Base-by-base conservation (phyloP, 2,797 vertebrate species). In the Rhynchonycteris naso region DNA sequence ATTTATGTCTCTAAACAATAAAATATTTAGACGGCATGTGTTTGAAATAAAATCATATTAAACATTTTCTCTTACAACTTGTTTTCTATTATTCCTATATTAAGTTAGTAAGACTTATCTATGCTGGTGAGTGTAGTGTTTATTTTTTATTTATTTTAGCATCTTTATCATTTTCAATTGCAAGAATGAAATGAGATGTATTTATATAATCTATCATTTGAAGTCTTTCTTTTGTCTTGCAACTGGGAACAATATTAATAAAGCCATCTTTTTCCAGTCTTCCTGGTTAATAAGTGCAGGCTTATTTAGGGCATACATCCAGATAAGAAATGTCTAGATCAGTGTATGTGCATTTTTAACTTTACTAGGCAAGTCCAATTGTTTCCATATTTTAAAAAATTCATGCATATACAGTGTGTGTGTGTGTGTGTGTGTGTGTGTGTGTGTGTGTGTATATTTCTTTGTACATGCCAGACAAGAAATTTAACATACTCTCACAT, bases 131-230 rank as follows among this genome's bases (percentile, higher is more conserved):
- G 68, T 80, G 1, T 11, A 58, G 4, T 30, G 19, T 83, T 87
- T 76, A 71, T 35, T 93, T 92, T 88, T 63, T 22, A 76, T 86
- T 93, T 92, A 78, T 76, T 88, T 88, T 89, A 35, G 58, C 15
- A 69, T 5, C 18, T 66, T 65, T 71, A 82, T 95, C n/a, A 35
- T 85, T 93, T 95, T 85, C 22, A 52, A 35, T 78, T 86, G 7
- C 58, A 61, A 76, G n/a, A 89, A 82, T 89, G 19, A 86, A 93
- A 86, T 59, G 11, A 86, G 16, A 63, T 26, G 6, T n/a, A 52
- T 61, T 88, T 95, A 84, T 59, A 59, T 12, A 72, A 71, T 71
- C 38, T 82, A 28, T 69, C 30, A 43, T 52, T 54, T 85, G 19
- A 4, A 66, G 4, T 61, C 18, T 66, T 83, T 61, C 30, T 28